phyloP scores from a whole-genome alignment of 2,797 vertebrate species.

The Malacoraja senta region DNA sequence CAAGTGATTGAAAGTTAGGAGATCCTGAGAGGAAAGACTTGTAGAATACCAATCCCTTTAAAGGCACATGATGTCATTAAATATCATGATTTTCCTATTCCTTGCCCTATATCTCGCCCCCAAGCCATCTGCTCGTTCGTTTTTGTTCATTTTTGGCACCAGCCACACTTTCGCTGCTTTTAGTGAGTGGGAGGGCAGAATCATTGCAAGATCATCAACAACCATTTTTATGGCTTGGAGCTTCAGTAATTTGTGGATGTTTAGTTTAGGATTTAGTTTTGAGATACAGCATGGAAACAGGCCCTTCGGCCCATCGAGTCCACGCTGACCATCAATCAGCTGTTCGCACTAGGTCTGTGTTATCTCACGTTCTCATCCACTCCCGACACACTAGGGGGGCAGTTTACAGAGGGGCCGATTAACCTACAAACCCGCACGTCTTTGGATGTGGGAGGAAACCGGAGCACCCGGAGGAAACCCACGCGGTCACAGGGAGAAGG shows the following conservation, averaged over 20 bases:
- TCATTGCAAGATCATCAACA: constrained; percentile 8
- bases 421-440: too few relatives aligned
- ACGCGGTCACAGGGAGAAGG: too few relatives aligned
- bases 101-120: constrained; percentile 29
- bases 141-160: constrained; percentile 36
- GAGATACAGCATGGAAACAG: too few relatives aligned
- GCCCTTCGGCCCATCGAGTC: too few relatives aligned
- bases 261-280: too few relatives aligned
- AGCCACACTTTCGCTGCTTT: background rate
- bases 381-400: too few relatives aligned
- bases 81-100: constrained; percentile 35
- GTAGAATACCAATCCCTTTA: constrained; percentile 11
- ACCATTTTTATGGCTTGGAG: constrained; percentile 30
- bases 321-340: too few relatives aligned
- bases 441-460: too few relatives aligned
- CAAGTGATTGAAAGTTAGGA: background rate
- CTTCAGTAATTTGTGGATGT: background rate
- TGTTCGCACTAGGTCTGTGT: too few relatives aligned
- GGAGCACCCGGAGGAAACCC: too few relatives aligned
- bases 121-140: constrained; percentile 24
- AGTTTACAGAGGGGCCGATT: too few relatives aligned
- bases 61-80: background rate
- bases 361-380: too few relatives aligned
- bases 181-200: constrained; percentile 13
- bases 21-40: background rate